A percentile compares a stretch with the other conserved stretches of the same genome.
Conservation (phyloP, 1,140 invertebrate genomes). For the Protaetia brevitarsis region DNA sequence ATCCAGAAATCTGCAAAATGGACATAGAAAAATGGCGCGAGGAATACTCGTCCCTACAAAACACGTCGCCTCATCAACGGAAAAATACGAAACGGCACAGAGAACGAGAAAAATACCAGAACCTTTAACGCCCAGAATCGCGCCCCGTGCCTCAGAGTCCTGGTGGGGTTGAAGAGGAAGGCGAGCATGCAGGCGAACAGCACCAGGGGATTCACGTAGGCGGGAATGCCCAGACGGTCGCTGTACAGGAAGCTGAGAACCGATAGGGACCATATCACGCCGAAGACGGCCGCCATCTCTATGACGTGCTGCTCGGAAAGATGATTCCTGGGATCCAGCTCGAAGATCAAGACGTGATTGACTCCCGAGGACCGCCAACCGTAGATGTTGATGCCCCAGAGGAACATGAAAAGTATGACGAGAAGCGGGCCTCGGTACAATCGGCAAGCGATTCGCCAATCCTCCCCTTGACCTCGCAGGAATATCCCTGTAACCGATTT, state of each 20-base stretch:
- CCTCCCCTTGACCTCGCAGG: slow-evolving; percentile 47
- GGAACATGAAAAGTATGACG: slow-evolving; percentile 78
- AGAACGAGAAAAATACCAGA: not conserved
- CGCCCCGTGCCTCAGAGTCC: slow-evolving; percentile 75
- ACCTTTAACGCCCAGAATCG: slow-evolving; percentile 57
- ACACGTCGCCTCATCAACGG: not conserved
- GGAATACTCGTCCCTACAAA: slow-evolving; percentile 61
- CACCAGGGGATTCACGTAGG: slow-evolving; percentile 73
- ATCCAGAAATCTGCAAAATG: slow-evolving; percentile 93
- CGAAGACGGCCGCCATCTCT: slow-evolving; percentile 82
- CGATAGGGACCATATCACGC: slow-evolving; percentile 79
- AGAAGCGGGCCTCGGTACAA: slow-evolving; percentile 82
- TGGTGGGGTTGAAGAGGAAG: slow-evolving; percentile 79
- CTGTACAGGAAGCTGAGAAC: slow-evolving; percentile 67
- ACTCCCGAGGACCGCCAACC: slow-evolving; percentile 87
- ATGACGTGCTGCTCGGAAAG: slow-evolving; percentile 82
- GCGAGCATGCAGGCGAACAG: slow-evolving; percentile 67
- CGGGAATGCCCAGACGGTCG: slow-evolving; percentile 68
- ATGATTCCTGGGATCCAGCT: slow-evolving; percentile 87
- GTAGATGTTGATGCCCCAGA: slow-evolving; percentile 86
- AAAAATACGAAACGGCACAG: not conserved
- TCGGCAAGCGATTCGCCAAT: slow-evolving; percentile 57
- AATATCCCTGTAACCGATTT: slow-evolving; percentile 49
- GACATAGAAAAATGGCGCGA: slow-evolving; percentile 81
- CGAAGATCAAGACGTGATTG: slow-evolving; percentile 92